phyloP scores from a whole-genome alignment of 23 tunicate species.

The Halocynthia aurantium region DNA sequence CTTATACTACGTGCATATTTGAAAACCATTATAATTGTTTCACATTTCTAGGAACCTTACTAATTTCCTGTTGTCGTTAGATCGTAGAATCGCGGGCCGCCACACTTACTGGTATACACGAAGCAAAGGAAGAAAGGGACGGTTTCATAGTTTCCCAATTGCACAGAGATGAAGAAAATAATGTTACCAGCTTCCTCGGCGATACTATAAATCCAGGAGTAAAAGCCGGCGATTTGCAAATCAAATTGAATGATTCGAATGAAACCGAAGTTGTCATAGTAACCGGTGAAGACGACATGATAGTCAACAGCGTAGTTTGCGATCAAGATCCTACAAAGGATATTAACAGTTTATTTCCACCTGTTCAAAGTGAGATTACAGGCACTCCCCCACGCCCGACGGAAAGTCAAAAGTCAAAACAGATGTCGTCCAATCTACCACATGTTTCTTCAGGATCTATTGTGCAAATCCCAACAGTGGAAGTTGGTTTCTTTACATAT shows the following conservation, averaged over 20 bases:
- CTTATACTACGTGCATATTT: too few species aligned
- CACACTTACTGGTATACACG: background rate
- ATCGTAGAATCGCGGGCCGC: slow-evolving; percentile 17
- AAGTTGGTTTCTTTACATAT: background rate
- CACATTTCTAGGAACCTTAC: too few species aligned
- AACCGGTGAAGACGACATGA: background rate
- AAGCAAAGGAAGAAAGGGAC: slow-evolving; percentile 18
- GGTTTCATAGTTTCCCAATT: slow-evolving; percentile 17
- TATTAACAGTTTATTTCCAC: background rate
- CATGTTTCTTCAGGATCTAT: background rate
- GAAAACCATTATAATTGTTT: too few species aligned
- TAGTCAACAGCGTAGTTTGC: too few species aligned
- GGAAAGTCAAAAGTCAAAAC: background rate
- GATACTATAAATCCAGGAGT: background rate
- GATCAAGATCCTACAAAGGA: too few species aligned
- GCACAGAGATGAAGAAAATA: background rate
- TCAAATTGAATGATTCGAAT: background rate
- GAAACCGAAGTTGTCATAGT: background rate
- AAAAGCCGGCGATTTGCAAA: background rate
- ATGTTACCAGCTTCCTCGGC: background rate
- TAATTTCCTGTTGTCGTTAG: background rate
- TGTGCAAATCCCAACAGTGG: slow-evolving; percentile 9
- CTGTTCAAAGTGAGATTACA: background rate
- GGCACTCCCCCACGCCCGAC: slow-evolving; percentile 13
- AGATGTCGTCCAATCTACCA: background rate